Conservation (phyloP, 1,140 invertebrate species). For the Eciton burchellii region DNA sequence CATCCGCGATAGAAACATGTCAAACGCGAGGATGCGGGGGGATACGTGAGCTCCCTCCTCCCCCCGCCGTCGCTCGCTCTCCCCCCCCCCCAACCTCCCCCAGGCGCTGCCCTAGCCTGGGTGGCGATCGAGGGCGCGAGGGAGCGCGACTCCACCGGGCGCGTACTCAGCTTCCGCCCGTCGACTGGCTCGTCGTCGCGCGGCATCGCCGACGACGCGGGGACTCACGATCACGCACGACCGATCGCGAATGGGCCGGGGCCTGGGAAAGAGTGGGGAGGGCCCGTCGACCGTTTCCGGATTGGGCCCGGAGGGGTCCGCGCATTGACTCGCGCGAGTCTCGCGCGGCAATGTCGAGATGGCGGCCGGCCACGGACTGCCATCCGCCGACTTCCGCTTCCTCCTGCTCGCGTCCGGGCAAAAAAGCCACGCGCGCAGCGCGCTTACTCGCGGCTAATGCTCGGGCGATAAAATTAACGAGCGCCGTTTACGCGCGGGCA, state of each 20-base stretch:
- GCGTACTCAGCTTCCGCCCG: slow-evolving; percentile 8
- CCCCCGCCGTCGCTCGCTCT: too few species aligned
- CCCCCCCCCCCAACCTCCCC: too few species aligned
- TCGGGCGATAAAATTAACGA: slow-evolving; percentile 51
- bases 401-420: slow-evolving; percentile 7
- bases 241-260: not conserved
- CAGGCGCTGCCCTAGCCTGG: too few species aligned
- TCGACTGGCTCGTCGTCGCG: slow-evolving; percentile 32
- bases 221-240: slow-evolving; percentile 32
- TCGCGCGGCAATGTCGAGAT: slow-evolving; percentile 26
- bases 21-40: not conserved
- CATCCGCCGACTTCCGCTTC: slow-evolving; percentile 36
- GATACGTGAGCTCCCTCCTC: not conserved
- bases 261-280: too few species aligned
- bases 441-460: slow-evolving; percentile 33
- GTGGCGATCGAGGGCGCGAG: slow-evolving; percentile 21
- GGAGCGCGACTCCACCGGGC: slow-evolving; percentile 24
- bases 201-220: slow-evolving; percentile 34
- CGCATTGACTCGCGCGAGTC: not conserved
- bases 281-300: slow-evolving; percentile 14
- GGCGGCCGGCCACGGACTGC: not conserved
- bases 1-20: not conserved
- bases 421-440: slow-evolving; percentile 18
- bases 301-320: slow-evolving; percentile 18
- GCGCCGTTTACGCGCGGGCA: slow-evolving; percentile 38